phyloP scores from a whole-genome alignment of 2,113 vertebrate genomes.

The Melanerpes formicivorus region DNA sequence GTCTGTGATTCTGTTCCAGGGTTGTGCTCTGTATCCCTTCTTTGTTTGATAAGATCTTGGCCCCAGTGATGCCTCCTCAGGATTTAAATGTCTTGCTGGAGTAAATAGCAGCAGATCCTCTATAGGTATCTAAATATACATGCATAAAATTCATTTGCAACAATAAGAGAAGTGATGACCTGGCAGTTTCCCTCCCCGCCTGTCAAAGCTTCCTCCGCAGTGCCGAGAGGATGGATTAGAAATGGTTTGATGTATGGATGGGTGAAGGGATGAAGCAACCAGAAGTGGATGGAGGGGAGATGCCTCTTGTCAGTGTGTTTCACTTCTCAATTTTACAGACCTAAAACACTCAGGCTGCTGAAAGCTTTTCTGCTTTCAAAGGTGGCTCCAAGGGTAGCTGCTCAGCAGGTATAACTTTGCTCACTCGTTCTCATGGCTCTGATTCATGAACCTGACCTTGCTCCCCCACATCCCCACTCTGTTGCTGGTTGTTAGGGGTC shows the following conservation, averaged over 20 bases:
- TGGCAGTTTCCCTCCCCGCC: neutral
- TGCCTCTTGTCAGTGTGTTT: neutral
- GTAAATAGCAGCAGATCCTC: neutral
- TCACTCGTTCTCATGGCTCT: neutral
- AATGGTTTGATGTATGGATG: slow-evolving; percentile 22
- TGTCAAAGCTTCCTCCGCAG: slow-evolving; percentile 13
- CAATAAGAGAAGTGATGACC: slow-evolving; percentile 42
- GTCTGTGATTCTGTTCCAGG: too few species aligned
- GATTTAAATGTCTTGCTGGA: slow-evolving; percentile 10
- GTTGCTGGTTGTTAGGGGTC: neutral
- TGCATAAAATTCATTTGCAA: slow-evolving; percentile 42
- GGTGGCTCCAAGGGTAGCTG: neutral
- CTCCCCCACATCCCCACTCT: neutral
- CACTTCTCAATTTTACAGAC: neutral
- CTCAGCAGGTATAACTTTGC: neutral
- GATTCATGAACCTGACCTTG: neutral
- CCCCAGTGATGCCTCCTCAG: neutral
- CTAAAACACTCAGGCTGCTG: neutral
- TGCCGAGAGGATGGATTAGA: neutral
- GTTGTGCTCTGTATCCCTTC: neutral
- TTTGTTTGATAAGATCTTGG: neutral
- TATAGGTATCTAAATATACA: neutral
- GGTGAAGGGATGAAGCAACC: neutral
- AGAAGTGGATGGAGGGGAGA: slow-evolving; percentile 1
- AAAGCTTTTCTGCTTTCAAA: neutral